phyloP scores from a whole-genome alignment of 2,888 invertebrate species.

The Liodrosophila aerea region DNA sequence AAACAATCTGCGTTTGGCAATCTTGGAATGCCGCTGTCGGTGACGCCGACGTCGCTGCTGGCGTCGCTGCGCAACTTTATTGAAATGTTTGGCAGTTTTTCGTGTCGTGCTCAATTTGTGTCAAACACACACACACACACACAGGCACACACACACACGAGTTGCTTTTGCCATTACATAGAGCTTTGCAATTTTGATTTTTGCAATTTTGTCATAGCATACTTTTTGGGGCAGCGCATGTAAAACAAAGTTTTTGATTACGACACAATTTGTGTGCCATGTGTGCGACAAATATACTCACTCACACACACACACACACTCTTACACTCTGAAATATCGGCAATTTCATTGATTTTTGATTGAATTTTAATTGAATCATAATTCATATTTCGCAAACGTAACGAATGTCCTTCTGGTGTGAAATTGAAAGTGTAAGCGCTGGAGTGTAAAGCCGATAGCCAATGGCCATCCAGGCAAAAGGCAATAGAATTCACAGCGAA shows the following conservation, averaged over 20 bases:
- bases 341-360: conserved; percentile 67
- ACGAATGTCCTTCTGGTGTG: conserved; percentile 7
- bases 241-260: conserved; percentile 69
- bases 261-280: conserved; percentile 46
- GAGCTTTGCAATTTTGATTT: conserved; percentile 68
- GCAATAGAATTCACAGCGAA: conserved; percentile 27
- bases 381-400: conserved; percentile 40
- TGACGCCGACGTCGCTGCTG: conserved; percentile 24
- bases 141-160: conserved; percentile 17
- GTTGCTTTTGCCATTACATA: conserved; percentile 30
- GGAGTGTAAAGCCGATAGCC: conserved; percentile 31
- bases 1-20: conserved; percentile 76
- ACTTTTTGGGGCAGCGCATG: conserved; percentile 69
- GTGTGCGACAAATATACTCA: conserved; percentile 40
- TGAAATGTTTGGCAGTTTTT: conserved; percentile 75
- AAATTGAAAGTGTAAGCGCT: conserved; percentile 42
- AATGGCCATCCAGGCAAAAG: conserved; percentile 29
- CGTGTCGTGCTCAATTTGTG: conserved; percentile 73
- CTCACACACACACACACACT: conserved; percentile 13
- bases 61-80: conserved; percentile 69
- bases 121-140: conserved; percentile 46
- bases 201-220: conserved; percentile 68
- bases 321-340: conserved; percentile 23
- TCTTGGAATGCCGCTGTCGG: conserved; percentile 49
- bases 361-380: conserved; percentile 73